Conservation (phyloP, 23 tunicate species). For the Oikopleura albicans region DNA sequence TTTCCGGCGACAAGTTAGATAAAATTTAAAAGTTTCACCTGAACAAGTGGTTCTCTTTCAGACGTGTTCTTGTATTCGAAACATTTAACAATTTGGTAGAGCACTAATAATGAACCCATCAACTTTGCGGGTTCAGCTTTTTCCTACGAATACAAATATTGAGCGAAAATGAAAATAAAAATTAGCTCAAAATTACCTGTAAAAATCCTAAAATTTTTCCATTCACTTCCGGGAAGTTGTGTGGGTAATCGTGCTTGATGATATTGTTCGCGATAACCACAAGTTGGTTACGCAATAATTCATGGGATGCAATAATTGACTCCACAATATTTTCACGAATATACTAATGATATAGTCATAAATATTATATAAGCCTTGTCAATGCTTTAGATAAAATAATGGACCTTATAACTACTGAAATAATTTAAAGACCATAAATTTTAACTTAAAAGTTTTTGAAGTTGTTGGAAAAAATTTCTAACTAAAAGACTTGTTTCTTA, state of each 20-base stretch:
- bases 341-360: constrained; percentile 15
- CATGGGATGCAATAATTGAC: constrained; percentile 33
- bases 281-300: constrained; percentile 41
- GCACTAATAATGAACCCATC: constrained; percentile 72
- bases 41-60: constrained; percentile 37
- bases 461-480: no score
- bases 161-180: background rate
- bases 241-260: constrained; percentile 69
- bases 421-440: no score
- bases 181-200: constrained; percentile 5
- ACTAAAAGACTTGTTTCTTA: no score
- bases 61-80: constrained; percentile 77
- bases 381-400: no score
- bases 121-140: constrained; percentile 31
- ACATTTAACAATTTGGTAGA: constrained; percentile 70
- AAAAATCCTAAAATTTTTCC: constrained; percentile 35
- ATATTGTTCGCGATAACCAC: constrained; percentile 53
- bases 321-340: constrained; percentile 82
- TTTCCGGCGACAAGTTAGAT: no score
- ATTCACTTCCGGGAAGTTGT: constrained; percentile 59
- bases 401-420: no score
- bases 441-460: no score
- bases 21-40: background rate
- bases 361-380: no score
- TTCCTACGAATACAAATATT: background rate